Evolutionary conservation across 2,113 vertebrate species (phyloP).

Genomic region (Bubo bubo): DNA sequence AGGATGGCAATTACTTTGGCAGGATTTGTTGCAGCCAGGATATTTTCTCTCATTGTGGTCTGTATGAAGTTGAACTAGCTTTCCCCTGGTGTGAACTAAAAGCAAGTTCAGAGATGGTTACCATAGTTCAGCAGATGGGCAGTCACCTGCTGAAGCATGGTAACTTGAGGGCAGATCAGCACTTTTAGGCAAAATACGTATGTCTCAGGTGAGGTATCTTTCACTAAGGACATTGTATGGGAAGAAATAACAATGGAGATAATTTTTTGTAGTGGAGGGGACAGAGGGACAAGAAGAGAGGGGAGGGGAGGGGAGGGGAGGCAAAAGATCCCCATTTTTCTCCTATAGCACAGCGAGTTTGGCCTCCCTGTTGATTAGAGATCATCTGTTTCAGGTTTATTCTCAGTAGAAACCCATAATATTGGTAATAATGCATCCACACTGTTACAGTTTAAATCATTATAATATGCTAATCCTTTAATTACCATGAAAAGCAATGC

Average conservation of each 20-base stretch:
- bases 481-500: neutral
- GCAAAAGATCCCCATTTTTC: neutral
- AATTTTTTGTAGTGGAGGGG: neutral
- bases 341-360: neutral
- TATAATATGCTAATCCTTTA: neutral
- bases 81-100: neutral
- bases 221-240: neutral
- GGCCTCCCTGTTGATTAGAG: neutral
- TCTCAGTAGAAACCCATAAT: neutral
- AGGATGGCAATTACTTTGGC: neutral
- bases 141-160: neutral
- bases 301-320: neutral
- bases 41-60: neutral
- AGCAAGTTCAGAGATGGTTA: neutral
- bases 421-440: neutral
- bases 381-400: neutral
- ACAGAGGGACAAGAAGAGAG: too few relatives aligned
- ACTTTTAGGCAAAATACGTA: neutral
- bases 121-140: neutral
- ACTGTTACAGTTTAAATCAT: neutral
- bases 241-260: neutral
- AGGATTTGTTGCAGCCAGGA: neutral
- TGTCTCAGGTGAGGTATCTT: neutral
- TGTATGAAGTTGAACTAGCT: neutral
- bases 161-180: neutral